Evolutionary conservation across 2,113 vertebrate species (phyloP).

Genomic region (Dromaius novaehollandiae): DNA sequence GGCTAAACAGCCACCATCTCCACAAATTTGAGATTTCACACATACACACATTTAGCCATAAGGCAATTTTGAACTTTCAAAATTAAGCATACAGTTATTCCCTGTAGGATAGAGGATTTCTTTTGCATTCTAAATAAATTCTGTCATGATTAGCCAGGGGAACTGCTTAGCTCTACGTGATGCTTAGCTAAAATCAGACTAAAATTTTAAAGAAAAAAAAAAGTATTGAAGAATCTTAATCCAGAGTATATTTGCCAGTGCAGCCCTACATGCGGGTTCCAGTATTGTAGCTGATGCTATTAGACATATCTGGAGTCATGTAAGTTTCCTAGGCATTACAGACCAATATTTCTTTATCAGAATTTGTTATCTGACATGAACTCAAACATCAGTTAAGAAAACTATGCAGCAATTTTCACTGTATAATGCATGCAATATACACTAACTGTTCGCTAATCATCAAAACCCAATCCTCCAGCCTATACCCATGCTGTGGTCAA

Average conservation of each 20-base stretch:
- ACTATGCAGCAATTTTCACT: not conserved
- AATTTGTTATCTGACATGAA: not conserved
- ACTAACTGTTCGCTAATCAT: not conserved
- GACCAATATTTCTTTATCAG: not conserved
- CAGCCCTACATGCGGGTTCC: not conserved
- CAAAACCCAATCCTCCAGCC: not conserved
- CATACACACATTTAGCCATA: constrained; percentile 48
- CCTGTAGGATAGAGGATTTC: constrained; percentile 25
- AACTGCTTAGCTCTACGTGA: not conserved
- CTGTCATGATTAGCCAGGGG: not conserved
- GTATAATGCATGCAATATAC: fast-evolving
- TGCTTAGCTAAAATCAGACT: not conserved
- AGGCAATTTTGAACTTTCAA: constrained; percentile 58
- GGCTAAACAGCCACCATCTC: constrained; percentile 22
- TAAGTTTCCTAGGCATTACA: not conserved
- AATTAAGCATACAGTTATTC: constrained; percentile 47
- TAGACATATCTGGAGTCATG: not conserved
- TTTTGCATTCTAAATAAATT: constrained; percentile 52
- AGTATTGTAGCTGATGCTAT: fast-evolving
- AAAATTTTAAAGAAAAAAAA: not conserved
- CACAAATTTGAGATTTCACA: constrained; percentile 48
- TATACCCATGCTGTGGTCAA: not conserved
- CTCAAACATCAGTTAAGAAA: not conserved
- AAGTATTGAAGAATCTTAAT: not conserved
- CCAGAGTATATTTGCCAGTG: not conserved